Evolutionary conservation across 1,140 invertebrate genomes (phyloP), one percentile per base, ranked within the genome.

Genomic region (Cephus cinctus): DNA sequence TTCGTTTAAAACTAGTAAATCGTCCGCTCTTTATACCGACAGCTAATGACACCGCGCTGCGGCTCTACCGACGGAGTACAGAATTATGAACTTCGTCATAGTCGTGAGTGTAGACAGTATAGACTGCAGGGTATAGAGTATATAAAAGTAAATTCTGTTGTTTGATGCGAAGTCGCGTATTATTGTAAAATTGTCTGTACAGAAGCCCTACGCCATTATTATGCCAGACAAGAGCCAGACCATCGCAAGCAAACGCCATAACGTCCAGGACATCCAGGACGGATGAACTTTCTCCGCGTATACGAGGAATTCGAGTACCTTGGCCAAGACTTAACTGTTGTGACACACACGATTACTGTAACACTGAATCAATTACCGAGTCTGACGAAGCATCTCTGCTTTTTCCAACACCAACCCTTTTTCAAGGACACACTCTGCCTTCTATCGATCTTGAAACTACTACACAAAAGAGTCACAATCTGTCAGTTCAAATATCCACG

Each of bases 261-360:
- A 41, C 20, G 11, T 41, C 49, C 25, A 40, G 51, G 46, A n/a
- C n/a, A n/a, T n/a, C n/a, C n/a, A n/a, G n/a, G n/a, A n/a, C n/a
- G n/a, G n/a, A n/a, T n/a, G n/a, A n/a, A n/a, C n/a, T n/a, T n/a
- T n/a, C n/a, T n/a, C n/a, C n/a, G n/a, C n/a, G n/a, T n/a, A n/a
- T n/a, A n/a, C n/a, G n/a, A n/a, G n/a, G n/a, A n/a, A 32, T 54
- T 42, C 50, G 30, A 36, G 50, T 59, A 12, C 50, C 54, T 21
- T 64, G 63, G 63, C 61, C 55, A 9, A 51, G 38, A 42, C 44
- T 69, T 27, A 66, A 52, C 32, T 69, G 66, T 47, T 69, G 66
- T 53, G 52, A 69, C 50, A 57, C 25, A 36, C 63, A 60, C 35
- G 65, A 69, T 42, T 67, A 66, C 35, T 69, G 65, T 36, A 69